Evolutionary conservation across 2,888 invertebrate species (phyloP), one percentile per base, ranked within the genome.

Genomic region (Philaethria dido): DNA sequence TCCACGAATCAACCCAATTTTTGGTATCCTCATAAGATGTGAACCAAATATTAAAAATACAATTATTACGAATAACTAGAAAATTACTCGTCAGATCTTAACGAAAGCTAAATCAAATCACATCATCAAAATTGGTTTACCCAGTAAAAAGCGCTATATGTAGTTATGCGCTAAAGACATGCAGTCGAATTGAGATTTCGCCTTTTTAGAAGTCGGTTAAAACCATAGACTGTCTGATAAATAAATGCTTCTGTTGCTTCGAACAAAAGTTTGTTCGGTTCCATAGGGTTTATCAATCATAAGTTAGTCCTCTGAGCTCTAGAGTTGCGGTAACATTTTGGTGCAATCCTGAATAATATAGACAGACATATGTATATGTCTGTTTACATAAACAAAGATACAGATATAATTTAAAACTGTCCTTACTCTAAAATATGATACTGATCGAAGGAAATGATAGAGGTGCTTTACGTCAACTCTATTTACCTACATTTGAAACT

Each of bases 401-500:
- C 8, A 9, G 11, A 33, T 29, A 13, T 16, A 18, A 52, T 33
- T 33, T 52, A 1, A 52, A 29, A 13, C 13, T 9, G 11, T 0
- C 13, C 8, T 52, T 16, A 39, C 9, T 29, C 11, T 16, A 9
- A 29, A n/a, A 29, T 33, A 11, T 52, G 13, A 16, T 33, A 52
- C 9, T 25, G 3, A 52, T 52, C 52, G 3, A 16, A 57, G 22
- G 57, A 57, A 42, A 22, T 39, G 22, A n/a, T n/a, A n/a, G n/a
- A n/a, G n/a, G 39, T 22, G 4, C 39, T 39, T 39, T 11, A 39
- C 39, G 39, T 39, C 13, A 25, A 57, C 42, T 57, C 11, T 42
- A 22, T 42, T 9, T 22, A 55, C 22, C 42, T 57, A 22, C 9
- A 57, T 16, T 57, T 39, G 5, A 22, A 57, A 57, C 22, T 42